Percentiles rank a stretch among this genome's conserved stretches.
Conservation (phyloP, 2,113 vertebrate species). For the Pangasianodon hypophthalmus region DNA sequence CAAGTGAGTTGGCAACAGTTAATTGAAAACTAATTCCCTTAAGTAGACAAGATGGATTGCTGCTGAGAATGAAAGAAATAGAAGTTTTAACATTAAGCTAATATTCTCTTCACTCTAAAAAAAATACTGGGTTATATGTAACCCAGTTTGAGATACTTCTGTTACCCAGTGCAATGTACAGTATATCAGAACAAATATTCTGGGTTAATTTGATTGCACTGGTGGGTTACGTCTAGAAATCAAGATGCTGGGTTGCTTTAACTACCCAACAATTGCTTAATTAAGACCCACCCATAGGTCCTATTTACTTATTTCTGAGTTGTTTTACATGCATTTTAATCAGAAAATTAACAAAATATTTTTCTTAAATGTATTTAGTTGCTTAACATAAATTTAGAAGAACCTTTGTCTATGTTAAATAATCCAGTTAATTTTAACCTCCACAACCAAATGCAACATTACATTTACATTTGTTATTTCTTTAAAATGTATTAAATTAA, state of each 20-base stretch:
- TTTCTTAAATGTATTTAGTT: too few relatives aligned
- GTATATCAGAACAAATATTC: background rate
- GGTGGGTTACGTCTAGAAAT: background rate
- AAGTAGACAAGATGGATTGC: conserved; percentile 54
- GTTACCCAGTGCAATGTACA: background rate
- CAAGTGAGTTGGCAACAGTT: conserved; percentile 55
- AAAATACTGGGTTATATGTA: background rate
- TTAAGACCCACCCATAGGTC: background rate
- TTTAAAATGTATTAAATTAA: too few relatives aligned
- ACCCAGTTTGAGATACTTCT: background rate
- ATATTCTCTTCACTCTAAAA: background rate
- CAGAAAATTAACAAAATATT: background rate
- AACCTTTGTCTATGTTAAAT: too few relatives aligned
- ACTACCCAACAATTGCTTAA: background rate
- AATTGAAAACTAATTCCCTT: conserved; percentile 59
- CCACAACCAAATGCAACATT: background rate
- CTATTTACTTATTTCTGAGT: background rate
- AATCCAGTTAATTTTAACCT: too few relatives aligned
- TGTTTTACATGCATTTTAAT: background rate
- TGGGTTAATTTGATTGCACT: background rate
- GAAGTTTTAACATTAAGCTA: conserved; percentile 41
- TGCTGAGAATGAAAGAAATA: conserved; percentile 42
- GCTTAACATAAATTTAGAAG: too few relatives aligned
- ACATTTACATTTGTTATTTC: too few relatives aligned
- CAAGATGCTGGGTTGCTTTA: background rate